Conservation (phyloP, 2,797 vertebrate species). For the Ataeniobius toweri region DNA sequence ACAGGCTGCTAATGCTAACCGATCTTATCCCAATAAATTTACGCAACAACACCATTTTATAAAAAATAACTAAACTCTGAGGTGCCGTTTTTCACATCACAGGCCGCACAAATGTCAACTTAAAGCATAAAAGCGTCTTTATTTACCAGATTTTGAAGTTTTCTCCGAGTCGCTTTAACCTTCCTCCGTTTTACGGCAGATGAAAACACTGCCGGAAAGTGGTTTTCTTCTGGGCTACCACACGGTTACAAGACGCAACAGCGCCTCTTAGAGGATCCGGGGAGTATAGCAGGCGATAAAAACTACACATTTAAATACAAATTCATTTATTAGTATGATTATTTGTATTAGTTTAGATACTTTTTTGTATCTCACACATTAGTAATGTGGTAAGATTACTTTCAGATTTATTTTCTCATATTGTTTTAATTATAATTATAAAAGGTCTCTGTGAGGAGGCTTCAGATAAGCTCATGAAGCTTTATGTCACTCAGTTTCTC, state of each 20-base stretch:
- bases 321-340: background rate
- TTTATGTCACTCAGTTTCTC: no score
- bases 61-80: background rate
- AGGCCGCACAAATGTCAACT: rapidly evolving
- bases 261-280: background rate
- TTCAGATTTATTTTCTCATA: background rate
- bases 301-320: background rate
- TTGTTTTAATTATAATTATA: background rate
- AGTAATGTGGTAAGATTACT: background rate
- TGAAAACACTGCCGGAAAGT: conserved; percentile 42
- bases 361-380: background rate
- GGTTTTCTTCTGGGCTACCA: background rate
- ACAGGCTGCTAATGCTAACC: conserved; percentile 30
- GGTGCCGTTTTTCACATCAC: rapidly evolving
- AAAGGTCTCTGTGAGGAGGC: background rate
- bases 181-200: conserved; percentile 69
- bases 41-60: background rate
- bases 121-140: rapidly evolving
- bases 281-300: background rate
- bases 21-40: rapidly evolving
- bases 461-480: background rate
- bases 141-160: conserved; percentile 64
- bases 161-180: conserved; percentile 68
- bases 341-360: no score
- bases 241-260: background rate